phyloP scores from a whole-genome alignment of 2,113 vertebrate genomes.

The Hemicordylus capensis region DNA sequence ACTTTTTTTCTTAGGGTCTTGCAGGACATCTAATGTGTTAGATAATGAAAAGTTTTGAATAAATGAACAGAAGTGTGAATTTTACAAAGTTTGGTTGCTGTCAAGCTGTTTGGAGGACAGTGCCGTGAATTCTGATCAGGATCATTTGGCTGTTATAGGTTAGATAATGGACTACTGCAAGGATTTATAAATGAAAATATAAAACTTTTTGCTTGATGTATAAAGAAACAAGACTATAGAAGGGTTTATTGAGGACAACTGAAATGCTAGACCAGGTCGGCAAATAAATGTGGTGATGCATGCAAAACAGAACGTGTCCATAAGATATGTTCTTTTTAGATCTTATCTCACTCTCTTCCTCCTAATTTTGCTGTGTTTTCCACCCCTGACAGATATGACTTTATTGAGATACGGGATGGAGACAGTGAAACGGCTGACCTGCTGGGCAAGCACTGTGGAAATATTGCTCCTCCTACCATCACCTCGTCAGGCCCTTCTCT shows the following conservation, averaged over 20 bases:
- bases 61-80: not conserved
- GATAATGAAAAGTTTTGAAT: not conserved
- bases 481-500: slow-evolving; percentile 93
- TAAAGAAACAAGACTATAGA: not conserved
- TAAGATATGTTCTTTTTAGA: not conserved
- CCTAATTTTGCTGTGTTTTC: slow-evolving; percentile 31
- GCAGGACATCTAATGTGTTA: not conserved
- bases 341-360: not conserved
- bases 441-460: slow-evolving; percentile 96
- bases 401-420: slow-evolving; percentile 95
- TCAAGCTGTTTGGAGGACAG: not conserved
- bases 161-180: not conserved
- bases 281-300: not conserved
- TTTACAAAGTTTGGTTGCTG: not conserved
- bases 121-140: not conserved
- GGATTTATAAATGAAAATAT: not conserved
- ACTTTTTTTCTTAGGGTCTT: not conserved
- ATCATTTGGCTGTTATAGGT: not conserved
- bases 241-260: not conserved
- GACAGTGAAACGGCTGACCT: slow-evolving; percentile 89
- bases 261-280: not conserved
- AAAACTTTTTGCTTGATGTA: not conserved
- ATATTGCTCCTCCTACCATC: slow-evolving; percentile 95
- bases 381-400: slow-evolving; percentile 89
- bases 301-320: not conserved